phyloP scores from a whole-genome alignment of 2,797 vertebrate species.

The Amazonetta brasiliensis region DNA sequence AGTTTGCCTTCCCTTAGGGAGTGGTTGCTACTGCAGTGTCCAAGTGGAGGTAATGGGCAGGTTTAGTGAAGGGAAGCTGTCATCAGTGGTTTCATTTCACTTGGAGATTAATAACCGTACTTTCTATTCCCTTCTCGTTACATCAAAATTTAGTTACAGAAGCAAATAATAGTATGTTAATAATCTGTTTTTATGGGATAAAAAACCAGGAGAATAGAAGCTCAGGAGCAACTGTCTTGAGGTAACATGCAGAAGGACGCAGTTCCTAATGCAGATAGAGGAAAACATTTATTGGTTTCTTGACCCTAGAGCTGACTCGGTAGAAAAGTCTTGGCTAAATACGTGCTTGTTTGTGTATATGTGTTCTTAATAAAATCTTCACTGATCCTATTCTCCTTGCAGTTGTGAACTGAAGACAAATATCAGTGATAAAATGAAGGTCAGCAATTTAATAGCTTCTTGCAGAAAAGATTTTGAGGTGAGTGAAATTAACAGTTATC shows the following conservation, averaged over 20 bases:
- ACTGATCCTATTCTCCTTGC: neutral
- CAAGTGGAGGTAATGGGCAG: fast-evolving
- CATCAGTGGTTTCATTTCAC: neutral
- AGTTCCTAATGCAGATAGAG: neutral
- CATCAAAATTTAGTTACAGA: neutral
- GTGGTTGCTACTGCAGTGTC: neutral
- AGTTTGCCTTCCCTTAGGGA: neutral
- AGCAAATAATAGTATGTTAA: neutral
- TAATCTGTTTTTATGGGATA: neutral
- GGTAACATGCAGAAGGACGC: neutral
- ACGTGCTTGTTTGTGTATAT: neutral
- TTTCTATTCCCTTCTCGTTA: neutral
- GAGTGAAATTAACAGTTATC: neutral
- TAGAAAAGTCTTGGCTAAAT: neutral
- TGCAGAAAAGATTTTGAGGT: neutral
- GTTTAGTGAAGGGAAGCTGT: neutral
- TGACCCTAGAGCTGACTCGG: neutral
- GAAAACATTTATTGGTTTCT: neutral
- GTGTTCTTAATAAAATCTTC: neutral
- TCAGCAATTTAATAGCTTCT: neutral
- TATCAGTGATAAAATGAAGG: neutral
- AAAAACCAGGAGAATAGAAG: neutral
- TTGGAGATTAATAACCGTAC: neutral
- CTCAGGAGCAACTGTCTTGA: neutral
- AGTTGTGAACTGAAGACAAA: neutral